Conservation (phyloP, 2,797 vertebrate species). For the Scarus forsteni region DNA sequence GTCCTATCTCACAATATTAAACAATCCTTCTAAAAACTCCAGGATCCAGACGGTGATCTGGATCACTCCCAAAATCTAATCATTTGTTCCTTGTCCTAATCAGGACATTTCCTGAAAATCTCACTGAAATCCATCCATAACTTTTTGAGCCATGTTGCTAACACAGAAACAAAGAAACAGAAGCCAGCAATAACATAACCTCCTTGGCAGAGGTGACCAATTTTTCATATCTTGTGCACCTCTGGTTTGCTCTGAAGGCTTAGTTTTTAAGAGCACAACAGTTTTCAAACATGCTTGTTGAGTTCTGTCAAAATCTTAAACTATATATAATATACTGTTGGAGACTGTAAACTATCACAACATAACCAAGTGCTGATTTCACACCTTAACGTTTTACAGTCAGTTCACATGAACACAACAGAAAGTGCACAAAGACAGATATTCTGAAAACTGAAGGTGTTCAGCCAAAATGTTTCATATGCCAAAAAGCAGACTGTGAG, state of each 20-base stretch:
- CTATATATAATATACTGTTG: slow-evolving; percentile 19
- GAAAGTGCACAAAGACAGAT: slow-evolving; percentile 14
- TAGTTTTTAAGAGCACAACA: not conserved
- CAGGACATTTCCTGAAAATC: no score
- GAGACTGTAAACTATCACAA: slow-evolving; percentile 10
- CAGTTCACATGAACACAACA: slow-evolving; percentile 22
- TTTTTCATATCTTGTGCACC: no score
- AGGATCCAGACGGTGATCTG: no score
- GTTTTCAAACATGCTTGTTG: not conserved
- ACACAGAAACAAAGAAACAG: no score
- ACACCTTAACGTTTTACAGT: not conserved
- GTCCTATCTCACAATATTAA: no score
- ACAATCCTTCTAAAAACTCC: no score
- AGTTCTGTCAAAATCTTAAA: not conserved
- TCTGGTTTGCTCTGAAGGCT: not conserved
- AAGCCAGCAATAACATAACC: no score
- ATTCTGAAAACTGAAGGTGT: slow-evolving; percentile 19
- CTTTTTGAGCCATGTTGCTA: no score
- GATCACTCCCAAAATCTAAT: no score
- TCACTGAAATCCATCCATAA: no score
- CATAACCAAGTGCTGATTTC: not conserved
- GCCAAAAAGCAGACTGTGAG: slow-evolving; percentile 30
- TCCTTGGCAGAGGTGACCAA: no score
- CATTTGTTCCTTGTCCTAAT: no score
- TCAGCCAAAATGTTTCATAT: slow-evolving; percentile 19